Evolutionary conservation across 2,113 vertebrate genomes (phyloP).

Genomic region (Diglossa brunneiventris): DNA sequence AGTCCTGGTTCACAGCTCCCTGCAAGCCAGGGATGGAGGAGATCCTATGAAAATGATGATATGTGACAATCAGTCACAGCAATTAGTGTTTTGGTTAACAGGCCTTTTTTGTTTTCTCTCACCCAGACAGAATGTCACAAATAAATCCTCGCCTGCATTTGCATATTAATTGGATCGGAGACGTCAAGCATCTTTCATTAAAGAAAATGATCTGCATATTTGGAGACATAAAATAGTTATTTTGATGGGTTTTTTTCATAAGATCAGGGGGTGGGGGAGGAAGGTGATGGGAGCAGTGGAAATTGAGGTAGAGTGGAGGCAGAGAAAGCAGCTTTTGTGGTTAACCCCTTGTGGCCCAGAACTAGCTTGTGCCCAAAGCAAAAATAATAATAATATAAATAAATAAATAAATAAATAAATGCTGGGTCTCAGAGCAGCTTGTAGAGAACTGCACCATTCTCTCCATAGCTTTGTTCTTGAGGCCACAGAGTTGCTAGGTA

Average conservation of each 20-base stretch:
- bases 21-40: conserved; percentile 87
- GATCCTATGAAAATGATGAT: conserved; percentile 99
- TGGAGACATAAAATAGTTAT: conserved; percentile 99
- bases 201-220: conserved; percentile 99
- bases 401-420: conserved; percentile 8
- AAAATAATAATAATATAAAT: conserved; percentile 46
- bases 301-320: conserved; percentile 87
- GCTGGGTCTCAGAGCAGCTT: background rate
- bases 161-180: conserved; percentile 99
- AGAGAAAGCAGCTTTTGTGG: conserved; percentile 62
- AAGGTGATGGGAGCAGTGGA: conserved; percentile 95
- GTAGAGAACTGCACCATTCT: background rate
- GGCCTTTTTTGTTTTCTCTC: conserved; percentile 99
- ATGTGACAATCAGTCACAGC: conserved; percentile 99
- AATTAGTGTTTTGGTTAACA: conserved; percentile 99
- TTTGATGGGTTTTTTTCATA: conserved; percentile 90
- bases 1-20: conserved; percentile 78
- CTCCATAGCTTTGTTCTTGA: background rate
- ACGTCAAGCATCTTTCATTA: conserved; percentile 99
- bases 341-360: conserved; percentile 74
- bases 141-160: conserved; percentile 99
- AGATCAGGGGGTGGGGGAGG: conserved; percentile 85
- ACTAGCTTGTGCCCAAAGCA: conserved; percentile 66
- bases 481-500: background rate
- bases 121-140: conserved; percentile 99